phyloP scores from a whole-genome alignment of 2,888 invertebrate species.

The Hypsopygia costalis region DNA sequence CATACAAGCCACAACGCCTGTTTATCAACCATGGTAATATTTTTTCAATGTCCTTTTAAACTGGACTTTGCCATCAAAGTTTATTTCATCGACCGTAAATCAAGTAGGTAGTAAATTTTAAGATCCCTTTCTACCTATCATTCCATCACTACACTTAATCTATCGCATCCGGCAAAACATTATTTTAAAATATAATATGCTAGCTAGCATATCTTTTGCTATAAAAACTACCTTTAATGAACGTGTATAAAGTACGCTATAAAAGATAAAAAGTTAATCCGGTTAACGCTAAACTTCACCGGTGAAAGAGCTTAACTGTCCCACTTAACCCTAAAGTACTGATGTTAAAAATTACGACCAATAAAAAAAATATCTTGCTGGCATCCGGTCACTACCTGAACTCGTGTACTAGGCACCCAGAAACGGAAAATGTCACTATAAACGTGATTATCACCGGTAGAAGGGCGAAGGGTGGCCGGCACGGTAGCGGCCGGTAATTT shows the following conservation, averaged over 20 bases:
- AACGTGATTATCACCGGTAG: slow-evolving; percentile 40
- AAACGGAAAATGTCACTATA: slow-evolving; percentile 28
- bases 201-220: too few relatives aligned
- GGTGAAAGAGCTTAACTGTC: slow-evolving; percentile 6
- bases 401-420: neutral
- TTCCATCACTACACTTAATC: too few relatives aligned
- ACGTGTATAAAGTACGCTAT: slow-evolving; percentile 6
- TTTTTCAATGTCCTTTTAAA: too few relatives aligned
- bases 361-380: slow-evolving; percentile 23
- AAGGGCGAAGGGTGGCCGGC: slow-evolving; percentile 8
- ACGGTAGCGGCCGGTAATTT: slow-evolving; percentile 40
- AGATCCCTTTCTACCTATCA: too few relatives aligned
- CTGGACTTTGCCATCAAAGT: too few relatives aligned
- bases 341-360: slow-evolving; percentile 32
- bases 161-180: too few relatives aligned
- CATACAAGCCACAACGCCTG: too few relatives aligned
- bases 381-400: neutral
- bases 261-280: slow-evolving; percentile 14
- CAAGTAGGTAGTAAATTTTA: too few relatives aligned
- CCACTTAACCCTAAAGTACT: slow-evolving; percentile 16
- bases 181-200: too few relatives aligned
- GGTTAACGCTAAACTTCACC: neutral
- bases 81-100: too few relatives aligned
- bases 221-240: slow-evolving; percentile 3
- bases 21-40: too few relatives aligned